These are phyloP conservation scores for Meleagris gallopavo DNA, from an alignment of 2,113 vertebrate genomes.

Conservation along the genomic window DNA sequence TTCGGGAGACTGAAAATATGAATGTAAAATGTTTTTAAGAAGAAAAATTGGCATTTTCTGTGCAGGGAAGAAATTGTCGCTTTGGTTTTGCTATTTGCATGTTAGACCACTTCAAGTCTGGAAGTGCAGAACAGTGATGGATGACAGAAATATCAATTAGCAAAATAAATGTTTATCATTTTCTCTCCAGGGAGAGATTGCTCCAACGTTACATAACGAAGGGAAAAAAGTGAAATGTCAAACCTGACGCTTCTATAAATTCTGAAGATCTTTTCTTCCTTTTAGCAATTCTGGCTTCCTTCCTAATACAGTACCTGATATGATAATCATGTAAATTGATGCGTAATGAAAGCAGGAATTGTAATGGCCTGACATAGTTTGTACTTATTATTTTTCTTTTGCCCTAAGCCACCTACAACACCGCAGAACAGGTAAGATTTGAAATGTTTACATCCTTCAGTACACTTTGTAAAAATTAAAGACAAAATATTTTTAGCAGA, in stretches of 20 bases:
- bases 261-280: neutral
- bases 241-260: neutral
- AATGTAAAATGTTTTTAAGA: neutral
- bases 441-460: neutral
- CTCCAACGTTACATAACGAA: neutral
- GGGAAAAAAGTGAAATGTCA: neutral
- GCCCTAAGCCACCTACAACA: neutral
- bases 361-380: neutral
- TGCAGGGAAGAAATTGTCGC: neutral
- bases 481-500: neutral
- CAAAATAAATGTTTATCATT: neutral
- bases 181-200: neutral
- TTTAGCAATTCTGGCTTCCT: neutral
- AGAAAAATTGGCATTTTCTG: neutral
- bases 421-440: neutral
- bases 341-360: neutral
- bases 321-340: neutral
- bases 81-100: neutral
- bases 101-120: neutral
- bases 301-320: neutral
- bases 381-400: neutral
- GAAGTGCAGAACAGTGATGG: neutral
- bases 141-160: neutral
- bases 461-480: neutral
- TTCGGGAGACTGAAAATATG: neutral